Percentiles rank a stretch among this genome's conserved stretches.
These are phyloP conservation scores for Sakesphorus luctuosus DNA, from an alignment of 2,113 vertebrate genomes.

Conservation along the genomic window DNA sequence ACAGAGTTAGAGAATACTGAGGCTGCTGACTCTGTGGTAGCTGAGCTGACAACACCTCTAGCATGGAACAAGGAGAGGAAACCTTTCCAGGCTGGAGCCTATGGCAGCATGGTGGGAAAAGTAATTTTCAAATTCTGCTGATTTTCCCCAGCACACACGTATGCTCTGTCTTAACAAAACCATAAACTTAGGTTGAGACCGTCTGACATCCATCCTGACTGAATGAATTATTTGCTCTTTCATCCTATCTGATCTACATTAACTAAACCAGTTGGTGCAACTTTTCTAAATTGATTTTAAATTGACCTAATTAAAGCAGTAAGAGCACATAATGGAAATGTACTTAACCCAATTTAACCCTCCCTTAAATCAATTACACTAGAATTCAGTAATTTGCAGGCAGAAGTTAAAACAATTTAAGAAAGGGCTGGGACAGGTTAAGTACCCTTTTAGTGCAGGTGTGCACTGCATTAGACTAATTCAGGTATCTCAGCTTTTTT, in stretches of 20 bases:
- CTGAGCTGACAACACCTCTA: neutral
- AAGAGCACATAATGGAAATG: neutral
- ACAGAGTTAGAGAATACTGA: neutral
- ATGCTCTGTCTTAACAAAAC: neutral
- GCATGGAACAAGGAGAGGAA: neutral
- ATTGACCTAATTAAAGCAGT: neutral
- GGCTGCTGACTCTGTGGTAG: neutral
- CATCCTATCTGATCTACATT: neutral
- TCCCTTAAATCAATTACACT: neutral
- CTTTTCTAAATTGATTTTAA: conserved; percentile 19
- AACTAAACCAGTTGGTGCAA: neutral
- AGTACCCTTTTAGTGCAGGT: neutral
- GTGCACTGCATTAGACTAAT: neutral
- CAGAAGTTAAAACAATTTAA: neutral
- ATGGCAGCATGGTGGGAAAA: neutral
- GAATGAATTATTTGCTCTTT: neutral
- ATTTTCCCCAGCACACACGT: neutral
- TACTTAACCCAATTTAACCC: neutral
- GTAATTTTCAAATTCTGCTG: neutral
- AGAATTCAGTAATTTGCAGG: neutral
- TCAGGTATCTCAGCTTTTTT: neutral
- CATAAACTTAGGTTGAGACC: neutral
- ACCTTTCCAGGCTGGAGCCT: neutral
- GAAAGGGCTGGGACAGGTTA: neutral
- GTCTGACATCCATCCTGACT: neutral